Evolutionary conservation across 2,888 invertebrate genomes (phyloP), one percentile per base, ranked within the genome.

Genomic region (Macrosoma leucophasiata): DNA sequence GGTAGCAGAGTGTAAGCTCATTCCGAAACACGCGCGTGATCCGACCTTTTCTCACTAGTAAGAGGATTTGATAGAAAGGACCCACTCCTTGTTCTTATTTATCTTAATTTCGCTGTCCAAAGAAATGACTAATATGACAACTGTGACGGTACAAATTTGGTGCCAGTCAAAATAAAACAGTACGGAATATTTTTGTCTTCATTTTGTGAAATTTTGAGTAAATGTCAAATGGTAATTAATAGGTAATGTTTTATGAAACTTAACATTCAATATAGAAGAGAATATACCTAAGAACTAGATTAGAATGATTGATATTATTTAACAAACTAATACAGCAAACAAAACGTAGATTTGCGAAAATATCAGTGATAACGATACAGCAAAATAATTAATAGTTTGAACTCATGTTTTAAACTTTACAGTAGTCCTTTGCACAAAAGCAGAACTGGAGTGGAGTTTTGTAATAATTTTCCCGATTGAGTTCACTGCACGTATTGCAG

Each of bases 31-130:
- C 33, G 13, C 28, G 40, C 36, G 32, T 32, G 36, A 50, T 68
- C 45, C 55, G 63, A 61, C 72, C 52, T 71, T 77, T 55, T 65
- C 31, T 19, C 40, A 29, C 48, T 41, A 30, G 26, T 38, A 42
- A 50, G 49, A 49, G 55, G 62, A 54, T 55, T 52, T 53, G 67
- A 69, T 70, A 69, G 73, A 76, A 78, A 78, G 77, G 73, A 69
- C 75, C 67, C 70, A 70, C 77, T 64, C 70, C 68, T 71, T 63
- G 62, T 66, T 72, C 74, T 73, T 78, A 75, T 78, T 76, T 77
- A 77, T 79, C 75, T 77, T 78, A 75, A 79, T 79, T 77, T 78
- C 61, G 65, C 68, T 70, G 65, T 56, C 62, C 51, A 61, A 63
- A 75, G 70, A 70, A 68, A 64, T 74, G 74, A 72, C 75, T 75